Base-by-base conservation (phyloP, 2,797 vertebrate genomes). In the Lagodon rhomboides region DNA sequence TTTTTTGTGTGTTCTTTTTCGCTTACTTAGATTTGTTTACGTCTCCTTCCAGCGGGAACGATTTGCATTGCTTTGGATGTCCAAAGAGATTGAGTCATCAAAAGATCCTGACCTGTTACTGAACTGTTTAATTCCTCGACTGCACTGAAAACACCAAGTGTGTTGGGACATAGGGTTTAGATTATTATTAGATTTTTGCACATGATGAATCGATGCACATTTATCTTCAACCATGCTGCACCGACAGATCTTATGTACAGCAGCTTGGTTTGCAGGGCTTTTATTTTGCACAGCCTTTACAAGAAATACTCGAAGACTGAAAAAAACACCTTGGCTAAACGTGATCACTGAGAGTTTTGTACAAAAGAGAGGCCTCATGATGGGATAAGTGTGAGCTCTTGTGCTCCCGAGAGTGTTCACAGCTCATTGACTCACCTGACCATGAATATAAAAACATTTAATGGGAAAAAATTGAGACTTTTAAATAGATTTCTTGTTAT, bases 1-100 rank as follows among this genome's bases (percentile, higher is more conserved):
- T 12, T 30, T 51, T 68, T 54, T 22, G 44, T 41, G 1, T 16
- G 6, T 23, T 12, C 12, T 53, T 20, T 13, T 56, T 30, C 8
- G n/a, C 41, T 56, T 18, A 18, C 12, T 25, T 63, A 41, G 54
- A 27, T 73, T 81, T 84, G 46, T 76, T 84, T 79, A 63, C 81
- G 38, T 87, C 44, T 74, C 51, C 34, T 56, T 59, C n/a, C 25
- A 73, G 75, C 38, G 61, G 72, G 47, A 75, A 53, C 60, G 5
- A 44, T 51, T 54, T 50, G 3, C 22, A 66, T 61, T 17, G 30
- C 55, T 73, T 50, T 51, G 47, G 62, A 73, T 27, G 17, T 63
- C 34, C 13, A 55, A 20, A 23, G n/a, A 25, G 17, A 68, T 44
- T 2, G 41, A 51, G 8, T 55, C 27, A n/a, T 51, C 54, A 49